Evolutionary conservation across 2,113 vertebrate genomes (phyloP), one percentile per base, ranked within the genome.

Genomic region (Otus sunia): DNA sequence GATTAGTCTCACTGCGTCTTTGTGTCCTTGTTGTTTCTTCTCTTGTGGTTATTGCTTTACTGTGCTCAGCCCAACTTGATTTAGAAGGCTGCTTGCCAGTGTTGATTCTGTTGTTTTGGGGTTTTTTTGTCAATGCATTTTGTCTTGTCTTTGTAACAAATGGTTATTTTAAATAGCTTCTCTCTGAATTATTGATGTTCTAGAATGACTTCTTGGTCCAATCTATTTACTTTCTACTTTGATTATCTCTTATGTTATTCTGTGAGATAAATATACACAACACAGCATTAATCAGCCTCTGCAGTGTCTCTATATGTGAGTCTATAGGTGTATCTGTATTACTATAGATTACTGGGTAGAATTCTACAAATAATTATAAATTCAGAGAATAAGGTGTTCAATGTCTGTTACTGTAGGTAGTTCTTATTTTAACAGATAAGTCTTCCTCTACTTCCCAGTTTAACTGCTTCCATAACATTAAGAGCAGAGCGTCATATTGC

Each of bases 141-240:
- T 66, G 68, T 78, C 56, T 92, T 77, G 27, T 64, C 69, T 94
- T 34, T 95, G 27, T 84, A 91, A 92, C 58, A 89, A 93, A 86
- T 89, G 29, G n/a, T 89, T 86, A 50, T 95, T 45, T 72, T 60
- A 87, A 96, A 86, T 91, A 91, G 93, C 49, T 90, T 82, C n/a
- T 90, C n/a, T 66, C 74, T 91, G 81, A 95, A 89, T 96, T 82
- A 91, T 76, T 90, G 77, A 96, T 97, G 77, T 68, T 91, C 41
- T 2, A 14, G 62, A 82, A 94, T 88, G 71, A 76, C 39, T 91
- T 85, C 62, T 86, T 73, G 25, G 62, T 69, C 58, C 20, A 26
- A 1, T 79, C 43, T 94, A 5, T 87, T 87, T 91, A 60, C 43
- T 55, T 83, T 45, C 58, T 64, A 27, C 49, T 81, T 75, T 23